Evolutionary conservation across 1,140 invertebrate species (phyloP), one percentile per base, ranked within the genome.

Genomic region (Cydia amplana): DNA sequence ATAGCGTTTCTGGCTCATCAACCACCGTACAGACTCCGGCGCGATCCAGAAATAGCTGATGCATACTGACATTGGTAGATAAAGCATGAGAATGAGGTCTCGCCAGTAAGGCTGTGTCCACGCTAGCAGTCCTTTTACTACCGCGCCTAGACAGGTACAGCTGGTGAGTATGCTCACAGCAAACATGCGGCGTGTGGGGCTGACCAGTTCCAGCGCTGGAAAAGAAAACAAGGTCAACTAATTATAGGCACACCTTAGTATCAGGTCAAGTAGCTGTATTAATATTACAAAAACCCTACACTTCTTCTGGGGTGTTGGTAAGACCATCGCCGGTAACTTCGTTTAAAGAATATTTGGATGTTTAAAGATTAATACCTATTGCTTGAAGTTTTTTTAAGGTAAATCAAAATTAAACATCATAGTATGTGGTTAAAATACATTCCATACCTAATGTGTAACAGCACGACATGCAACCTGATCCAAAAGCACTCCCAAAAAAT

Each of bases 381-480:
- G 36, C 2, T 0, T 40, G 36, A 9, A 40, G 36, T 10, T 40
- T 40, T 36, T 36, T 40, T 40, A 10, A 10, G 10, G 9, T 10
- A 40, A 40, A 10, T 40, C 9, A 40, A 9, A 40, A 40, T 40
- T 28, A 28, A 28, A 28, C 28, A 28, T 2, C 3, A 28, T 28
- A 2, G 3, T 28, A 28, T 28, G 28, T 28, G 32, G 32, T 6
- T 32, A 6, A 32, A 32, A 32, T 60, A 23, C 23, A 10, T 55
- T 75, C 80, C 80, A 81, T 84, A 94, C 94, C 93, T 83, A 94
- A 82, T 77, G 94, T 91, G 82, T 93, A 94, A 72, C 87, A 91
- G 74, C 93, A 89, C 67, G 85, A 85, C 78, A 89, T 93, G 43
- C 91, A 85, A 46, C 90, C 91, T 2, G 90, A 79, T 4, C 85